A percentile compares a stretch with the other conserved stretches of the same genome.
Evolutionary conservation across 2,888 invertebrate genomes (phyloP).

Genomic region (Synanthedon myopaeformis): DNA sequence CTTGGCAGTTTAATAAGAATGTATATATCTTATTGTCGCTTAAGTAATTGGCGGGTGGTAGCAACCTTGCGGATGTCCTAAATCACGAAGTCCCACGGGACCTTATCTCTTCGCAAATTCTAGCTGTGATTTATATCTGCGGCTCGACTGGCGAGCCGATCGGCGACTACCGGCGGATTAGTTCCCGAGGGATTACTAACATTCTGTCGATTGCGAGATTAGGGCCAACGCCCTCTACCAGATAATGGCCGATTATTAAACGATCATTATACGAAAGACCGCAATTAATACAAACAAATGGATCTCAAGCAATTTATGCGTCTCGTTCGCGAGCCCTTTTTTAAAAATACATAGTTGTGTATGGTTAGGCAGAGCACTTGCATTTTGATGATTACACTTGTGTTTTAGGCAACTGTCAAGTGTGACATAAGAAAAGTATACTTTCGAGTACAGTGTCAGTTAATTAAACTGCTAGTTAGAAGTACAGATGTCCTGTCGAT

Average conservation of each 20-base stretch:
- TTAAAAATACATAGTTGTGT: no score
- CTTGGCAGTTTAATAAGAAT: no score
- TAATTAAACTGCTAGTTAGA: no score
- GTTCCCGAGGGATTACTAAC: neutral
- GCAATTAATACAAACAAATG: neutral
- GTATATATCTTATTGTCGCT: no score
- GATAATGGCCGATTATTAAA: neutral
- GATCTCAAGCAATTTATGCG: neutral
- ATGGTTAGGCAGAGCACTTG: no score
- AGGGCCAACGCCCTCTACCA: neutral
- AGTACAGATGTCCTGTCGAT: no score
- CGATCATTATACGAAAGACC: neutral
- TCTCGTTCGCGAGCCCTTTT: no score
- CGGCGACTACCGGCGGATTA: neutral
- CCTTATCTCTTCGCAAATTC: neutral
- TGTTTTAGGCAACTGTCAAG: no score
- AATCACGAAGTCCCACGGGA: neutral
- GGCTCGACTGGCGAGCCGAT: neutral
- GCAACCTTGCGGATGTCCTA: neutral
- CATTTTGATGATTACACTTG: no score
- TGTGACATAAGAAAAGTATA: no score
- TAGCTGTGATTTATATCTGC: conserved; percentile 1
- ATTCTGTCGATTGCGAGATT: neutral
- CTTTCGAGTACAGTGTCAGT: no score
- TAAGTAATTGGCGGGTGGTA: no score